Evolutionary conservation across 2,797 vertebrate species (phyloP).

Genomic region (Adelosebastes latens): DNA sequence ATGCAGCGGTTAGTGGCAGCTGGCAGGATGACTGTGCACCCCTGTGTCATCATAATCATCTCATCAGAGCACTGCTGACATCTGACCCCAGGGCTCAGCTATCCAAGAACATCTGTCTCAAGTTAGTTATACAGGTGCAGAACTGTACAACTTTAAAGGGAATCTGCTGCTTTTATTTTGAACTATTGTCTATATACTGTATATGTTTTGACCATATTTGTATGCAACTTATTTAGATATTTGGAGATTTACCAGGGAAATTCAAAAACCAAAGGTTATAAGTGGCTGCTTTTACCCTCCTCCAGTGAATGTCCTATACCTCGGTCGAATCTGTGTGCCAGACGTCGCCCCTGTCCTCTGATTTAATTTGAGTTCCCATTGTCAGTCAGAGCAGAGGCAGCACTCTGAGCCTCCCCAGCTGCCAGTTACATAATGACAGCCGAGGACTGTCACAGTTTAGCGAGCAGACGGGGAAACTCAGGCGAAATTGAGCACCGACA

Average conservation of each 20-base stretch:
- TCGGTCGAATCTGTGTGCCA: slow-evolving; percentile 20
- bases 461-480: slow-evolving; percentile 48
- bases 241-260: not conserved
- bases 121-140: not conserved
- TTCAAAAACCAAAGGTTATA: not conserved
- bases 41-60: slow-evolving; percentile 3
- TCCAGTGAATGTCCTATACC: not conserved
- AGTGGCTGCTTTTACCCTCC: not conserved
- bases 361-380: slow-evolving; percentile 67
- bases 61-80: slow-evolving; percentile 13
- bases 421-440: slow-evolving; percentile 73
- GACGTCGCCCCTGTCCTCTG: slow-evolving; percentile 20
- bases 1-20: slow-evolving; percentile 8
- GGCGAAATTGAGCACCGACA: slow-evolving; percentile 44
- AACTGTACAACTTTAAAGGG: not conserved
- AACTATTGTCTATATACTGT: too few species aligned
- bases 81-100: slow-evolving; percentile 9
- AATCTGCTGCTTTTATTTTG: not conserved
- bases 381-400: slow-evolving; percentile 59
- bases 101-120: not conserved
- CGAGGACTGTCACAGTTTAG: slow-evolving; percentile 60
- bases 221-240: not conserved
- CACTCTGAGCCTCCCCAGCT: slow-evolving; percentile 58
- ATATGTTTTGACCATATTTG: too few species aligned
- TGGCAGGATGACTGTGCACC: not conserved